phyloP scores from a whole-genome alignment of 1,140 invertebrate genomes.

The Cydia strobilella region DNA sequence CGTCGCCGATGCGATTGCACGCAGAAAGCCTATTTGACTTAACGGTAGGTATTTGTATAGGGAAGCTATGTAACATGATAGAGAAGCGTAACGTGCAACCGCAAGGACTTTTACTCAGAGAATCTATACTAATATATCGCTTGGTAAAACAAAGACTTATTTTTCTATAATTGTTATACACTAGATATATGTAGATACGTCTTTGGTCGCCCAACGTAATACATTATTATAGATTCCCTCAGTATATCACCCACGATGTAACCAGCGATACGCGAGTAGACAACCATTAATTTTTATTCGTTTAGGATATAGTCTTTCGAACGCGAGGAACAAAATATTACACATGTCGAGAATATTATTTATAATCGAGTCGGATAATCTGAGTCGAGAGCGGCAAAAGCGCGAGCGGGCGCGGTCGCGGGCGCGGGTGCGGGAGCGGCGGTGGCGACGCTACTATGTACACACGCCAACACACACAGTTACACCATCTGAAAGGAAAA shows the following conservation, averaged over 20 bases:
- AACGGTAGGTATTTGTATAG: constrained; percentile 13
- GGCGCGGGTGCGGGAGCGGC: constrained; percentile 49
- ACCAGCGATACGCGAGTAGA: constrained; percentile 44
- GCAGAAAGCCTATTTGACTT: constrained; percentile 1
- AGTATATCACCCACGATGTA: constrained; percentile 28
- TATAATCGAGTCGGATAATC: constrained; percentile 75
- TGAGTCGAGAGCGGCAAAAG: constrained; percentile 70
- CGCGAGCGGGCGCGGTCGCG: constrained; percentile 43
- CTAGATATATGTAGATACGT: neutral
- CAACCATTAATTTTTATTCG: constrained; percentile 54
- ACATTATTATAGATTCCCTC: neutral
- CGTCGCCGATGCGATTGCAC: neutral
- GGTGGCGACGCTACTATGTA: constrained; percentile 54
- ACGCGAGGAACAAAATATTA: constrained; percentile 78
- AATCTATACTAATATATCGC: constrained; percentile 12
- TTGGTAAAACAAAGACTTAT: neutral
- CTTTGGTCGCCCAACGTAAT: neutral
- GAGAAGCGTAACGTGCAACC: constrained; percentile 9
- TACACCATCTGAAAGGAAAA: constrained; percentile 23
- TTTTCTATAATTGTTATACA: neutral
- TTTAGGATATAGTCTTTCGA: constrained; percentile 78
- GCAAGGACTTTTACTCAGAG: neutral
- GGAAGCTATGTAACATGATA: constrained; percentile 33
- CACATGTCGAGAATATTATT: constrained; percentile 77
- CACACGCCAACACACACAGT: constrained; percentile 39